Conservation (phyloP, 1,140 invertebrate genomes). For the Zaprionus taronus region DNA sequence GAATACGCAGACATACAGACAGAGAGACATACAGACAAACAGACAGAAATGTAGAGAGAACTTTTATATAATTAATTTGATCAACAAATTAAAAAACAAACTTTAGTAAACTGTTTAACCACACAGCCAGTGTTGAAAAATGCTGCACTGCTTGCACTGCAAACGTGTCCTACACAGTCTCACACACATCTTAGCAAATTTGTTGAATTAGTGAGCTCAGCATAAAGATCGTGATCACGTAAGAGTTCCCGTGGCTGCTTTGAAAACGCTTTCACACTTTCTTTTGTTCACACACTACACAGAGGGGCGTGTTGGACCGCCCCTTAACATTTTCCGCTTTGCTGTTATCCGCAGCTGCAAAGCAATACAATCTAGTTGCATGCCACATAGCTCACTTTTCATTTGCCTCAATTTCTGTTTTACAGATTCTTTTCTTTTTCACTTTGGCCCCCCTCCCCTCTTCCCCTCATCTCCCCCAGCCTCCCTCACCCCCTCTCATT, state of each 20-base stretch:
- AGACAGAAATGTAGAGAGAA: too few species aligned
- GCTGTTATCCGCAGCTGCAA: background rate
- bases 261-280: background rate
- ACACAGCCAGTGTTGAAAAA: background rate
- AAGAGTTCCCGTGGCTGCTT: background rate
- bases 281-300: conserved; percentile 15
- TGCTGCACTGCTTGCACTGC: background rate
- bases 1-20: too few species aligned
- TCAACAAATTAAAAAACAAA: too few species aligned
- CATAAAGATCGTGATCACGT: background rate
- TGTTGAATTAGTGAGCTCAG: background rate
- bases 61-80: background rate
- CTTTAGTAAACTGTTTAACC: background rate
- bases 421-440: conserved; percentile 8
- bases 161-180: background rate
- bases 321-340: background rate
- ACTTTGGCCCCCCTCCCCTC: background rate
- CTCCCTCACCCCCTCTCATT: background rate
- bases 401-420: conserved; percentile 28
- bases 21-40: too few species aligned
- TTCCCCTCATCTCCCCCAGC: too few species aligned
- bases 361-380: conserved; percentile 31
- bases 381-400: conserved; percentile 42
- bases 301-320: background rate
- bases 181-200: background rate